phyloP scores from a whole-genome alignment of 2,113 vertebrate genomes.

The Pachyramphus minor region DNA sequence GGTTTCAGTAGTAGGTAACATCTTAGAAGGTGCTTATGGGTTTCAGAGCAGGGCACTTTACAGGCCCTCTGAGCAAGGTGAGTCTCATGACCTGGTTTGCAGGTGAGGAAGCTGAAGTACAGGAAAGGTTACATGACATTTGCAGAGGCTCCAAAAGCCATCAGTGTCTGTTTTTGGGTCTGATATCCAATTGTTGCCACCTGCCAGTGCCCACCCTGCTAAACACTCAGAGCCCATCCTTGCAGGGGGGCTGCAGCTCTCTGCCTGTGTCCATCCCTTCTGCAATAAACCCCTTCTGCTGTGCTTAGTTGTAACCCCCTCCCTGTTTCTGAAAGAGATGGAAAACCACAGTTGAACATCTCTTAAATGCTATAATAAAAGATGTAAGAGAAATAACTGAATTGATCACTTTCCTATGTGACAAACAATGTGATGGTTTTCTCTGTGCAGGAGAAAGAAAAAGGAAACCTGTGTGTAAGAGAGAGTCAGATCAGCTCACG shows the following conservation, averaged over 20 bases:
- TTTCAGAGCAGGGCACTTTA: background rate
- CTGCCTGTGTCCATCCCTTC: background rate
- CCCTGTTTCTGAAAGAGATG: background rate
- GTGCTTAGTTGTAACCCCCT: background rate
- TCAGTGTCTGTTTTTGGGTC: background rate
- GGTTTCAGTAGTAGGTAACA: background rate
- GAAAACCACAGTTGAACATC: background rate
- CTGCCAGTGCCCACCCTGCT: background rate
- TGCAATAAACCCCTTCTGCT: background rate
- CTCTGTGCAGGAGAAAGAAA: constrained; percentile 82
- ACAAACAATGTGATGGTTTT: background rate
- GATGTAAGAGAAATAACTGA: background rate
- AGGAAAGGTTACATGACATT: background rate
- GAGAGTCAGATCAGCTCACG: constrained; percentile 88
- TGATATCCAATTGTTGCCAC: background rate
- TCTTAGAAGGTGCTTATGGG: background rate
- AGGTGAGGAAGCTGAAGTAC: background rate
- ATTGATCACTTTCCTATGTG: background rate
- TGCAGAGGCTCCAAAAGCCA: background rate
- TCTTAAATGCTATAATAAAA: background rate
- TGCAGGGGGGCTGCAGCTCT: background rate
- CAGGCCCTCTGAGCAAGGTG: background rate
- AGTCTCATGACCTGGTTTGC: background rate
- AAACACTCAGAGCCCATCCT: too few relatives aligned
- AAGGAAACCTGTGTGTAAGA: constrained; percentile 86